phyloP scores from a whole-genome alignment of 2,113 vertebrate species.

The Callorhinus ursinus region DNA sequence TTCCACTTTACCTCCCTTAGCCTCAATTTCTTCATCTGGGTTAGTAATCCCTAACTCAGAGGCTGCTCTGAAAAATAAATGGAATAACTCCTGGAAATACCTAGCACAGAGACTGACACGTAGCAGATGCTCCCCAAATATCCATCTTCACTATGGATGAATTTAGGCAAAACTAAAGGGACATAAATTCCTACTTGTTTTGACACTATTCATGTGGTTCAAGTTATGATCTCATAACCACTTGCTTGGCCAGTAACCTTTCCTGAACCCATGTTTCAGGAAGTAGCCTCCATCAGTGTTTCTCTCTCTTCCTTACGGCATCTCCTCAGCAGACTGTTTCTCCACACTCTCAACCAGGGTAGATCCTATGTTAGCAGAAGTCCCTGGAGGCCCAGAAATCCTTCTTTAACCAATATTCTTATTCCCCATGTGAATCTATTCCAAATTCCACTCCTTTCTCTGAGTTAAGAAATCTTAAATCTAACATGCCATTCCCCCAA shows the following conservation, averaged over 20 bases:
- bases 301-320: background rate
- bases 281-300: background rate
- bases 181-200: background rate
- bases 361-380: background rate
- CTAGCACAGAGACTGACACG: accelerated
- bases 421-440: background rate
- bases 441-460: background rate
- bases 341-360: background rate
- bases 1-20: background rate
- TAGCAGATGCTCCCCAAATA: background rate
- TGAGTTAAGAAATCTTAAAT: background rate
- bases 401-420: background rate
- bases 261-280: background rate
- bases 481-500: background rate
- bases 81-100: background rate
- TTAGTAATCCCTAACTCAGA: background rate
- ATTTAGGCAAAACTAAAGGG: background rate
- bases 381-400: background rate
- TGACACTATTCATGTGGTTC: background rate
- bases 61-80: background rate
- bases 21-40: background rate
- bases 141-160: background rate
- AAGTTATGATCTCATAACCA: background rate
- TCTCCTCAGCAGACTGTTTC: background rate
- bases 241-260: background rate